Percentiles rank a stretch among this genome's conserved stretches.
Evolutionary conservation across 2,888 invertebrate species (phyloP).

Genomic region (Ecdyonurus torrentis): DNA sequence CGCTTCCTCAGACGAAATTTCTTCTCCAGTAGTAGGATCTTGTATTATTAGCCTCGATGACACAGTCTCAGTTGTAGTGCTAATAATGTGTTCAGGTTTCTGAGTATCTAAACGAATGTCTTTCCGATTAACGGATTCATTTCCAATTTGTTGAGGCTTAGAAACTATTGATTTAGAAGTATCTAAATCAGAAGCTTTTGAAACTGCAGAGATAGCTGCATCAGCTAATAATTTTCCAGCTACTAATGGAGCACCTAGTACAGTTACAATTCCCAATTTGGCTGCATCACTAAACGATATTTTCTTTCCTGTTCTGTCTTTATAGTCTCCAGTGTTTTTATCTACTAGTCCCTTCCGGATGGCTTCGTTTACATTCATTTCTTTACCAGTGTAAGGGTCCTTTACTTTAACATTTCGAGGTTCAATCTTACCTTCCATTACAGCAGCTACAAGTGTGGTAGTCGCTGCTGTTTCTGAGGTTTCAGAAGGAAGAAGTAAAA

Average conservation of each 20-base stretch:
- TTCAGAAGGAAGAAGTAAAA: conserved; percentile 53
- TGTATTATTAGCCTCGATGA: conserved; percentile 18
- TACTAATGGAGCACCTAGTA: conserved; percentile 51
- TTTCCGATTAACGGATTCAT: conserved; percentile 9
- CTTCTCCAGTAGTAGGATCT: conserved; percentile 31
- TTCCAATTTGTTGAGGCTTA: conserved; percentile 5
- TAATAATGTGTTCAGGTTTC: conserved; percentile 14
- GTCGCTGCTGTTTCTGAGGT: conserved; percentile 28
- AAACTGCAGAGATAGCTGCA: conserved; percentile 46
- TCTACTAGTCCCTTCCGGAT: conserved; percentile 58
- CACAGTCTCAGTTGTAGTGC: conserved; percentile 16
- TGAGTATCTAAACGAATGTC: too few relatives aligned
- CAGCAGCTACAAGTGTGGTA: conserved; percentile 54
- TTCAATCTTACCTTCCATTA: conserved; percentile 56
- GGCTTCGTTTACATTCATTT: conserved; percentile 56
- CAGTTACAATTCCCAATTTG: conserved; percentile 56
- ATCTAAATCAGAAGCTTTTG: conserved; percentile 48
- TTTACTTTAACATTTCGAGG: conserved; percentile 47
- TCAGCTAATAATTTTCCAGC: conserved; percentile 28
- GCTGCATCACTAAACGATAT: conserved; percentile 56
- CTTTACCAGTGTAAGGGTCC: conserved; percentile 49
- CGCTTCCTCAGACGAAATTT: conserved; percentile 40
- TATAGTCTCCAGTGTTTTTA: conserved; percentile 48
- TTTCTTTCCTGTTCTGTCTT: conserved; percentile 43
- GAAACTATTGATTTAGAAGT: conserved; percentile 51